These are phyloP conservation scores for Tricholaema leucomelas DNA, from an alignment of 2,113 vertebrate species.

Conservation along the genomic window DNA sequence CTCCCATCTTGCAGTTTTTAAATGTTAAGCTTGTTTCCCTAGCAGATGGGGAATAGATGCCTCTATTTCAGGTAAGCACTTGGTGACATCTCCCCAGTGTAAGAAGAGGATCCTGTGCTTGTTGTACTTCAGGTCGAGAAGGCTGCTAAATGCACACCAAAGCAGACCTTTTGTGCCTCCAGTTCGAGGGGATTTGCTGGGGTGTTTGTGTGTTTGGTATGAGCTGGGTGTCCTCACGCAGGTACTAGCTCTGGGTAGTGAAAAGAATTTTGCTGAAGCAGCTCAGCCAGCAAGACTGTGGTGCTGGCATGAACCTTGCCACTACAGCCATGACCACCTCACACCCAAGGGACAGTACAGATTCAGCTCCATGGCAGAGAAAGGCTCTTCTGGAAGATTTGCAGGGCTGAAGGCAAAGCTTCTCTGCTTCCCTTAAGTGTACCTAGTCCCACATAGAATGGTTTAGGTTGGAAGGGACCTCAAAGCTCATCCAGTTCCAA, in stretches of 20 bases:
- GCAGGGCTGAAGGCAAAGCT: not conserved
- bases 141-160: not conserved
- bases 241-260: not conserved
- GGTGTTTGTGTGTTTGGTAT: not conserved
- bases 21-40: slow-evolving; percentile 49
- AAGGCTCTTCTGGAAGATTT: not conserved
- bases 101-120: not conserved
- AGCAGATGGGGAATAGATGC: not conserved
- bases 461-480: too few relatives aligned
- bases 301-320: not conserved
- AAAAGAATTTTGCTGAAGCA: not conserved
- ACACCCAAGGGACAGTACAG: accelerated
- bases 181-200: not conserved
- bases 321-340: not conserved
- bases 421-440: accelerated
- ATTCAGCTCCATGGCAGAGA: not conserved
- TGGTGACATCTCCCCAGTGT: not conserved
- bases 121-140: not conserved
- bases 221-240: not conserved
- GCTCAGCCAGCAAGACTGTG: not conserved
- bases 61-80: not conserved
- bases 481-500: too few relatives aligned
- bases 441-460: too few relatives aligned
- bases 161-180: not conserved
- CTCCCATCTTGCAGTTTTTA: slow-evolving; percentile 8